These are phyloP conservation scores for Nomada flava DNA, from an alignment of 2,888 invertebrate species.

Conservation along the genomic window DNA sequence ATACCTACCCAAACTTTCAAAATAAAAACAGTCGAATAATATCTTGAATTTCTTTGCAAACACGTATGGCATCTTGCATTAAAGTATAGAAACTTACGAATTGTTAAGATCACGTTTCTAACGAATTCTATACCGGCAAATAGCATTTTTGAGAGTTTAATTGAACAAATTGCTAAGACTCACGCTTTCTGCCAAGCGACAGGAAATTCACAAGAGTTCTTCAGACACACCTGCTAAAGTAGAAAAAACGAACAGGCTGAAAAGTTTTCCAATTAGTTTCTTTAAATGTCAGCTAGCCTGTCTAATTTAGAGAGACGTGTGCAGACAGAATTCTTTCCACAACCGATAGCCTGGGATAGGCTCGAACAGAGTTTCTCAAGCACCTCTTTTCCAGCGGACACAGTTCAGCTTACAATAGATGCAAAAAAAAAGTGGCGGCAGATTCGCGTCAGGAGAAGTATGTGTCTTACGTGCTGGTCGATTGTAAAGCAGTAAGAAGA, in stretches of 20 bases:
- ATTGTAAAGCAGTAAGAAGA: not conserved
- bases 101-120: too few species aligned
- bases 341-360: slow-evolving; percentile 7
- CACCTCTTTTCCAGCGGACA: not conserved
- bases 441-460: not conserved
- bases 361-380: slow-evolving; percentile 43
- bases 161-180: too few species aligned
- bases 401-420: not conserved
- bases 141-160: too few species aligned
- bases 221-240: not conserved
- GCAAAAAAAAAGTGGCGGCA: not conserved
- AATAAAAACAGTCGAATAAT: too few species aligned
- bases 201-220: too few species aligned
- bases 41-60: too few species aligned
- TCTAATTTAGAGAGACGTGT: slow-evolving; percentile 40
- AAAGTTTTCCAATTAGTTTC: not conserved
- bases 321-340: slow-evolving; percentile 33
- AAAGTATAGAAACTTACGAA: too few species aligned
- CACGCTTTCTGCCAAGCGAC: too few species aligned
- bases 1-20: too few species aligned
- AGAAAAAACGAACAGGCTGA: not conserved
- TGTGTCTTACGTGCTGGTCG: not conserved
- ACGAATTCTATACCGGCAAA: too few species aligned
- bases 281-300: slow-evolving; percentile 25
- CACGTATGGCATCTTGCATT: too few species aligned